Evolutionary conservation across 1,140 invertebrate species (phyloP), one percentile per base, ranked within the genome.

Genomic region (Andrena cerasifolii): DNA sequence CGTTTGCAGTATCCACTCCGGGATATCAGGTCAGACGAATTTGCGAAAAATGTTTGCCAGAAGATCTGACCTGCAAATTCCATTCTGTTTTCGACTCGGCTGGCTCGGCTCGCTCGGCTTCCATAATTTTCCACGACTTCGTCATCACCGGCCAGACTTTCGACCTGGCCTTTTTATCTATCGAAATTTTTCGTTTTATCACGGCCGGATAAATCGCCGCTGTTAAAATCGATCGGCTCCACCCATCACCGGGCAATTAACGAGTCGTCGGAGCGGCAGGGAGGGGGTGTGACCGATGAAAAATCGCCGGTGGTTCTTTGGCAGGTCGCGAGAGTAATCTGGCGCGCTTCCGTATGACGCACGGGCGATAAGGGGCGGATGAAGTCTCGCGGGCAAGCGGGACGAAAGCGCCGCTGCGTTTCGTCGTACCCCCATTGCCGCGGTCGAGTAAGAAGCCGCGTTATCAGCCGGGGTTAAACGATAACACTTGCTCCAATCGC

Each of bases 401-500:
- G 31, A 59, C 56, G 31, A 21, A 59, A 6, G 2, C 14, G 2
- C 8, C 21, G 16, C 53, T 1, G 3, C 24, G 3, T 16, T 16
- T 28, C 18, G 18, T 56, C 53, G 26, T 28, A 6, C 24, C 28
- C 16, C 36, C 28, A 21, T 4, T 10, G 21, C 24, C 6, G 7
- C 14, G 56, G 10, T 5, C 10, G 40, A 24, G 40, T 10, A 61
- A 33, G 16, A 14, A 33, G 6, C 1, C n/a, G 33, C 33, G 58
- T 24, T 33, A 33, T 43, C 58, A 14, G 10, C 0, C 16, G 33
- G 12, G 18, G 33, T 61, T 40, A 61, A 24, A 21, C n/a, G 58
- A 61, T 61, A 61, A 61, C 58, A 61, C 40, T 61, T 61, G 58
- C 58, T 12, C 56, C 12, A 5, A 6, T n/a, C 10, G 3, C 6